Base-by-base conservation (phyloP, 2,888 invertebrate species). In the Aethes cnicana region DNA sequence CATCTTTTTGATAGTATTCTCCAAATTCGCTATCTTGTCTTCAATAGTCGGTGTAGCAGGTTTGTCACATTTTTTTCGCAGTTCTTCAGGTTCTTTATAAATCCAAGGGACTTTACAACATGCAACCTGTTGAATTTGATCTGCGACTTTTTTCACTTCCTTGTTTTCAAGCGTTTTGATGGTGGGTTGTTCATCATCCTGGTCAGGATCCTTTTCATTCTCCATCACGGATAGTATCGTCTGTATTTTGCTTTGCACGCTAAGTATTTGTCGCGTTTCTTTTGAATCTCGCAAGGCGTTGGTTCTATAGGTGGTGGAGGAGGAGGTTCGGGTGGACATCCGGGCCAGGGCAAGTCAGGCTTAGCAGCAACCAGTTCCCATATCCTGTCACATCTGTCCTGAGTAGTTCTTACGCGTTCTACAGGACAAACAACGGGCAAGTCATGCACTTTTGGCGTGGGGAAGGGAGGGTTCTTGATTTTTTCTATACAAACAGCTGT, bases 401-500 rank as follows among this genome's bases (percentile, higher is more conserved):
- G 61, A 1, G 67, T 66, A 4, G 79, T 69, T 8, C 28, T 6
- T 54, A 70, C 64, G 39, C 69, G 66, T 25, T 68, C 65, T 1
- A 79, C 76, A 0, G 55, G 21, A 44, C 79, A 81, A 4, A 74
- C 69, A 7, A 63, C 57, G 4, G 68, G 69, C 7, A 53, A 30
- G 0, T 62, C 49, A 0, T 58, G 5, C 5, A 9, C 11, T 3
- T 46, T 37, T 1, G 44, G 49, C 0, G 59, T 30, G 3, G 55
- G 53, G 5, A 76, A 26, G 1, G 68, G 66, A 4, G 68, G 69
- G 26, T 84, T 83, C 46, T 82, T 85, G 0, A 86, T 65, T 59
- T 57, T 77, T 39, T 84, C 82, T n/a, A 74, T 67, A 47, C 81
- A 82, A 9, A 84, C 18, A 0, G 68, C 83, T 1, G 63, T 46